Evolutionary conservation across 2,888 invertebrate genomes (phyloP), one percentile per base, ranked within the genome.

Genomic region (Pachliopta kotzebuea): DNA sequence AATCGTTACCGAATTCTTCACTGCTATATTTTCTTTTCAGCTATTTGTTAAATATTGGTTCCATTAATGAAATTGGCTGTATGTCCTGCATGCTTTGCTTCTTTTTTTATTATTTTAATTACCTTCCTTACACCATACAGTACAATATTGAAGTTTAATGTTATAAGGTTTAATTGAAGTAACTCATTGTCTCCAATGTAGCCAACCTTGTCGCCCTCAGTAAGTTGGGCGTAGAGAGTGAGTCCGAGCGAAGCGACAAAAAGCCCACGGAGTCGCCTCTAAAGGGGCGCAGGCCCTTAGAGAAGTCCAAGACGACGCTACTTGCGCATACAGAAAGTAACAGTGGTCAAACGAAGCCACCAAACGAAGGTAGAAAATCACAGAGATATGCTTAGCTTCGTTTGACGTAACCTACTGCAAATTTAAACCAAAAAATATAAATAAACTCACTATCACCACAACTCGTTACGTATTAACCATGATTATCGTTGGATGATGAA

Each of bases 171-270:
- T 76, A 76, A 76, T 75, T 70, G 71, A 74, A 69, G 68, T 72
- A 71, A 70, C 56, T 59, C 24, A 71, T 74, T 75, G 69, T 77
- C 69, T 72, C 74, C 73, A 72, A 79, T 87, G 85, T 90, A 91
- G 91, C 89, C 67, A 91, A 87, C 87, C 90, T 91, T 81, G 89
- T 90, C 77, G 91, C 90, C 78, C 91, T 91, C 84, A 90, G 91
- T 91, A 90, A 90, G 78, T 88, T 91, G 91, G 91, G 90, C 74
- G 85, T 91, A 76, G 90, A 90, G 76, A 80, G 80, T 81, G 90
- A 90, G 75, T 76, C 84, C 68, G 88, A 89, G 77, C 69, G 84
- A 76, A 86, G 79, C 77, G 84, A 83, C 74, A 89, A 86, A 88
- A 89, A 86, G 76, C 83, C 88, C 68, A 83, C 83, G 81, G 87